Conservation (phyloP, 2,797 vertebrate genomes). For the Yasuhikotakia modesta region DNA sequence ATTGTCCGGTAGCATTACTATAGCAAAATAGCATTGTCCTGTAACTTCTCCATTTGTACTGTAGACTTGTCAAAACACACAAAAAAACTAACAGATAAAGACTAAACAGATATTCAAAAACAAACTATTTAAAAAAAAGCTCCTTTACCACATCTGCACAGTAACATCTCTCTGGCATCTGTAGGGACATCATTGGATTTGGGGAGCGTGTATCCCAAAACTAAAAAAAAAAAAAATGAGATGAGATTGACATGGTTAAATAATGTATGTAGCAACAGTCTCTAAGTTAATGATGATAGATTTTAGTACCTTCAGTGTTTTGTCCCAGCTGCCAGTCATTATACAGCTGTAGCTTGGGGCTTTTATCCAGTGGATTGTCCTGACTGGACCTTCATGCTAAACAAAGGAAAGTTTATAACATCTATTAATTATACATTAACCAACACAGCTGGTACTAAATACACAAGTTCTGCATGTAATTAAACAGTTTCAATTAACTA, state of each 20-base stretch:
- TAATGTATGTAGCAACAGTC: background rate
- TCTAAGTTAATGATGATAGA: background rate
- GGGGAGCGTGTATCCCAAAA: conserved; percentile 99
- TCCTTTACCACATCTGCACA: conserved; percentile 94
- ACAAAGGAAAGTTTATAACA: background rate
- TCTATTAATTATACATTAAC: background rate
- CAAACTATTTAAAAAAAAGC: background rate
- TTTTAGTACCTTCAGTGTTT: conserved; percentile 89
- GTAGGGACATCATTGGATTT: conserved; percentile 95
- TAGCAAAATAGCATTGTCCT: too few relatives aligned
- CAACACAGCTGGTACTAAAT: background rate
- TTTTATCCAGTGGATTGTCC: conserved; percentile 97
- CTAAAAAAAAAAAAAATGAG: conserved; percentile 66
- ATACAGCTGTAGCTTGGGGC: conserved; percentile 97
- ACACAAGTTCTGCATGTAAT: background rate
- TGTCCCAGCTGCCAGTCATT: conserved; percentile 99
- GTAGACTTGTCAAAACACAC: too few relatives aligned
- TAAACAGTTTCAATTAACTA: background rate
- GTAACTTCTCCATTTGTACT: too few relatives aligned
- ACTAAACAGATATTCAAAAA: background rate
- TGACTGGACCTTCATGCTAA: conserved; percentile 95
- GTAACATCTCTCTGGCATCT: conserved; percentile 94
- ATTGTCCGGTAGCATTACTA: too few relatives aligned
- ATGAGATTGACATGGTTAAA: background rate
- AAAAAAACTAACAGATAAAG: too few relatives aligned